phyloP scores from a whole-genome alignment of 2,113 vertebrate genomes.

The Catharus bicknelli region DNA sequence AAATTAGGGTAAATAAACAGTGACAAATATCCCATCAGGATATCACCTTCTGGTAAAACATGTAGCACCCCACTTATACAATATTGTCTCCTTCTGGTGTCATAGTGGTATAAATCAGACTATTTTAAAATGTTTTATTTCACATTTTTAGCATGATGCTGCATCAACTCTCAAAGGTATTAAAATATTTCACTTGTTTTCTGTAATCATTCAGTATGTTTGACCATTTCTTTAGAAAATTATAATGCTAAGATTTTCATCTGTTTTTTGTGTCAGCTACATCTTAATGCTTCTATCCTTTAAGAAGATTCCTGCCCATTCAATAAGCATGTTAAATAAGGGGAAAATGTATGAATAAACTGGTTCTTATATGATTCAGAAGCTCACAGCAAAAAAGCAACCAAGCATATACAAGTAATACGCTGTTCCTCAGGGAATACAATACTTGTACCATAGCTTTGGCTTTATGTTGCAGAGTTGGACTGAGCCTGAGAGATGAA shows the following conservation, averaged over 20 bases:
- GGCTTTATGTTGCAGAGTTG: slow-evolving; percentile 43
- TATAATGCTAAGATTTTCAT: slow-evolving; percentile 58
- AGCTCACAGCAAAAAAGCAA: slow-evolving; percentile 44
- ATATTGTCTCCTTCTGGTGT: not conserved
- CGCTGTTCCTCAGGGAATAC: slow-evolving; percentile 14
- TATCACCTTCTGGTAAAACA: not conserved
- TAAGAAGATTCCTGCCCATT: slow-evolving; percentile 32
- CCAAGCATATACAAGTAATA: slow-evolving; percentile 55
- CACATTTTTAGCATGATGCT: not conserved
- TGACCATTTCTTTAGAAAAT: slow-evolving; percentile 35
- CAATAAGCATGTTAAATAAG: slow-evolving; percentile 52
- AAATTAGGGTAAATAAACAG: not conserved
- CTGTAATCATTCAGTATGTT: not conserved
- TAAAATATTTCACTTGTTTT: not conserved
- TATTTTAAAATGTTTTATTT: not conserved
- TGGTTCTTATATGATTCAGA: slow-evolving; percentile 49
- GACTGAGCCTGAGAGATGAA: slow-evolving; percentile 46
- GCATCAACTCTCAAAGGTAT: not conserved
- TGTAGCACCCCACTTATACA: not conserved
- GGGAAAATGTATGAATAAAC: slow-evolving; percentile 49
- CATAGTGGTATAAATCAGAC: not conserved
- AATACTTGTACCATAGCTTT: slow-evolving; percentile 51
- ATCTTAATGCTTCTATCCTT: slow-evolving; percentile 49
- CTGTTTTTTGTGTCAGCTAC: slow-evolving; percentile 42
- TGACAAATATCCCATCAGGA: not conserved